Conservation (phyloP, 2,888 invertebrate genomes). For the Athetis lepigone region DNA sequence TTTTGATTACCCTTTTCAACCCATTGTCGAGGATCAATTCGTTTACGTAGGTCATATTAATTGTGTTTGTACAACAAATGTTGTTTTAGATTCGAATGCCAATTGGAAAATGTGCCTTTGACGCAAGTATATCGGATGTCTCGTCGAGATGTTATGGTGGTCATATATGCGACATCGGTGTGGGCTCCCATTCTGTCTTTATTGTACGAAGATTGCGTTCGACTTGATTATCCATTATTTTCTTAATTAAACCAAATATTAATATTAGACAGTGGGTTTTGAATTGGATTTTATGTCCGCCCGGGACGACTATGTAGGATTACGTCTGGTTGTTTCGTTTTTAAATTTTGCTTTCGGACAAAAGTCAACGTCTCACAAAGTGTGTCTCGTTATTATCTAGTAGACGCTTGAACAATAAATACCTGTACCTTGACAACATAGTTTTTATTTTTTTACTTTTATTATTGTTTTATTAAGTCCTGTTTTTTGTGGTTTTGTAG, state of each 20-base stretch:
- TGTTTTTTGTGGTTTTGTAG: conserved; percentile 30
- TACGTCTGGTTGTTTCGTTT: conserved; percentile 79
- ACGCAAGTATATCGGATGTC: conserved; percentile 17
- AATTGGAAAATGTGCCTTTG: conserved; percentile 43
- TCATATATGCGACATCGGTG: conserved; percentile 28
- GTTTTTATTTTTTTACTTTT: conserved; percentile 69
- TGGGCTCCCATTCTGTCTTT: conserved; percentile 20
- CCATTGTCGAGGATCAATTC: conserved; percentile 55
- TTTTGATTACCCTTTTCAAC: conserved; percentile 57
- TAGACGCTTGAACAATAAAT: conserved; percentile 90
- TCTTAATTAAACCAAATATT: conserved; percentile 74
- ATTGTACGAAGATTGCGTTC: conserved; percentile 50
- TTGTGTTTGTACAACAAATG: conserved; percentile 37
- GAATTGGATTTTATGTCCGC: conserved; percentile 70
- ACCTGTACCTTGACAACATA: conserved; percentile 84
- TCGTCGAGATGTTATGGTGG: conserved; percentile 20
- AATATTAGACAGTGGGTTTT: conserved; percentile 81
- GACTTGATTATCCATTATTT: conserved; percentile 62
- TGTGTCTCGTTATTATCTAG: conserved; percentile 86
- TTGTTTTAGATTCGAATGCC: conserved; percentile 41
- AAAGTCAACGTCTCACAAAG: conserved; percentile 74
- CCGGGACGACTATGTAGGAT: conserved; percentile 74
- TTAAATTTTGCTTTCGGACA: conserved; percentile 79
- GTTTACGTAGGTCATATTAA: conserved; percentile 30
- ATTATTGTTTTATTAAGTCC: conserved; percentile 30